A percentile compares a stretch with the other conserved stretches of the same genome.
Conservation (phyloP, 2,888 invertebrate species). For the Agrochola litura region DNA sequence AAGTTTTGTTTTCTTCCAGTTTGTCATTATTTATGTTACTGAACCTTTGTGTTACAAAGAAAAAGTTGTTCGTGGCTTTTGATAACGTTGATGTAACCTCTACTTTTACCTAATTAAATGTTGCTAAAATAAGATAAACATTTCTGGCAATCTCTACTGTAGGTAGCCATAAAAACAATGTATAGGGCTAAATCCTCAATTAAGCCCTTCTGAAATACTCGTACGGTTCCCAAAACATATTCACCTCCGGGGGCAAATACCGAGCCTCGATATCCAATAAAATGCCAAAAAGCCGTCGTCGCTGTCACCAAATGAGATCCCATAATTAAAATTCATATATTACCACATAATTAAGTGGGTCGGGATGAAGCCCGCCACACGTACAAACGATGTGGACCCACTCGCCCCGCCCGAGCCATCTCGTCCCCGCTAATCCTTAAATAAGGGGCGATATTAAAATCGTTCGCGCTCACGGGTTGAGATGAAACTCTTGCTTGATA, state of each 20-base stretch:
- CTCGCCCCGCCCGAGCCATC: conserved; percentile 15
- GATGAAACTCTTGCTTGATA: conserved; percentile 24
- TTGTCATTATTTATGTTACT: conserved; percentile 28
- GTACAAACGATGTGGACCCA: conserved; percentile 27
- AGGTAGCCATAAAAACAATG: background rate
- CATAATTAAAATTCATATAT: conserved; percentile 64
- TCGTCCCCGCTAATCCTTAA: conserved; percentile 58
- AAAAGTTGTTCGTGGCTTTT: conserved; percentile 21
- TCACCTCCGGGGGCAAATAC: conserved; percentile 15
- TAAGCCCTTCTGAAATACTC: background rate
- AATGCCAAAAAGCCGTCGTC: conserved; percentile 30
- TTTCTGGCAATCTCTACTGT: background rate
- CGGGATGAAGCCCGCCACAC: conserved; percentile 31
- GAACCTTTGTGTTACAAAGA: conserved; percentile 21
- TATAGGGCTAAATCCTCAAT: background rate
- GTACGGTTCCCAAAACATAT: conserved; percentile 5
- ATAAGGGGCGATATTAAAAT: conserved; percentile 69
- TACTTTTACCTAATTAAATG: background rate
- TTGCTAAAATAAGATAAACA: background rate
- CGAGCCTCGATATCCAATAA: conserved; percentile 33
- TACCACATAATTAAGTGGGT: conserved; percentile 58
- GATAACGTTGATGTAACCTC: background rate
- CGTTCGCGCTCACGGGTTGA: conserved; percentile 18
- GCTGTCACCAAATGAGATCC: conserved; percentile 39
- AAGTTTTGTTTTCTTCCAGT: conserved; percentile 41